Base-by-base conservation (phyloP, 2,888 invertebrate species). In the Netelia melanura region DNA sequence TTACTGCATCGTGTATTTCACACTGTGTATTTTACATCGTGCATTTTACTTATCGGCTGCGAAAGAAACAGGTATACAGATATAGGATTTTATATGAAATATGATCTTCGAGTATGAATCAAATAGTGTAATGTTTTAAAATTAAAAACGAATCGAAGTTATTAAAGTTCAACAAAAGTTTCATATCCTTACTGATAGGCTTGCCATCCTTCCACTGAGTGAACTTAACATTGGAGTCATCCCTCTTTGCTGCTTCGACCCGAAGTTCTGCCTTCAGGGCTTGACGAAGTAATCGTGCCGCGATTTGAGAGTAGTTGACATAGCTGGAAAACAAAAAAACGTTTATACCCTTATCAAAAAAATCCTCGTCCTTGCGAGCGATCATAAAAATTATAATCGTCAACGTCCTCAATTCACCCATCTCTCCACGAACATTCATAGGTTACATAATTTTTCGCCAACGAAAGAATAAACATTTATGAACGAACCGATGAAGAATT, bases 231-330 rank as follows among this genome's bases (percentile, higher is more conserved):
- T 96, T 95, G 74, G 96, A 96, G 76, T 95, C 96, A 90, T 97
- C 96, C 85, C 98, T 95, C 92, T 97, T 97, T 25, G 95, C 89
- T 48, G 98, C 98, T 38, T 97, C 98, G 25, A 94, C 94, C 88
- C 95, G 95, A 0, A 97, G 90, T 64, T 98, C 97, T 1, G 96
- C 94, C 94, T 98, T 98, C 89, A 99, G 94, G 14, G 98, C 96
- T 92, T 96, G 95, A 83, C 99, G 96, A 81, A 99, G 94, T 76
- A 97, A 95, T 91, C 95, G 96, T 25, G 99, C 98, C 91, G 98
- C 98, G 92, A 99, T 98, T 94, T 97, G 97, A 83, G 99, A 99
- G 94, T 97, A 99, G 95, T 98, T 98, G 94, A 99, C 97, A 95
- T 99, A 99, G 95, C 98, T 99, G 93, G 76, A 94, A 94, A 84